phyloP scores from a whole-genome alignment of 1,140 invertebrate species.

The Nephila pilipes region DNA sequence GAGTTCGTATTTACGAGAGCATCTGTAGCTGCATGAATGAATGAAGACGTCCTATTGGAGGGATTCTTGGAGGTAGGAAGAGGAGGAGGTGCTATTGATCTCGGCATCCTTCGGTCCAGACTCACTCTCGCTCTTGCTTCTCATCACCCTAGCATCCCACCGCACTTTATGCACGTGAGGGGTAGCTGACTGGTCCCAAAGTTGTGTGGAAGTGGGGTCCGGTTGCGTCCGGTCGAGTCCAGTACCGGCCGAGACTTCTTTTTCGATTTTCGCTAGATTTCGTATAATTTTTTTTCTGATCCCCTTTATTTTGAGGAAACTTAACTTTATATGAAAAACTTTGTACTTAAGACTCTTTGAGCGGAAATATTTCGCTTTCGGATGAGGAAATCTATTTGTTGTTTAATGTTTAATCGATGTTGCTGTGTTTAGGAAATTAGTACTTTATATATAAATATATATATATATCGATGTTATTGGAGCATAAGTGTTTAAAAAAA shows the following conservation, averaged over 20 bases:
- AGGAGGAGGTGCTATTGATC: conserved; percentile 74
- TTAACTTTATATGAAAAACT: background rate
- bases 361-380: background rate
- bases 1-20: conserved; percentile 41
- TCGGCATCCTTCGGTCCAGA: conserved; percentile 35
- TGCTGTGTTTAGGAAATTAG: conserved; percentile 48
- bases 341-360: background rate
- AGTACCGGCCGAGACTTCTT: background rate
- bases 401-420: conserved; percentile 6
- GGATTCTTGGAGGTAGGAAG: conserved; percentile 62
- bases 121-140: conserved; percentile 43
- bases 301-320: background rate
- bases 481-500: background rate
- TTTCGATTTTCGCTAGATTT: background rate
- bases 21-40: conserved; percentile 73
- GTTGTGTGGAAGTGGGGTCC: conserved; percentile 7
- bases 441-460: conserved; percentile 48
- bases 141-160: conserved; percentile 46
- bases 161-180: conserved; percentile 60
- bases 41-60: conserved; percentile 61
- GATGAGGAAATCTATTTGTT: background rate
- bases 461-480: conserved; percentile 21
- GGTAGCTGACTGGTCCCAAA: background rate
- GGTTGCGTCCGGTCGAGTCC: background rate
- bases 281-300: background rate